Percentiles rank a stretch among this genome's conserved stretches.
Evolutionary conservation across 2,113 vertebrate species (phyloP).

Genomic region (Pollimyrus isidori): DNA sequence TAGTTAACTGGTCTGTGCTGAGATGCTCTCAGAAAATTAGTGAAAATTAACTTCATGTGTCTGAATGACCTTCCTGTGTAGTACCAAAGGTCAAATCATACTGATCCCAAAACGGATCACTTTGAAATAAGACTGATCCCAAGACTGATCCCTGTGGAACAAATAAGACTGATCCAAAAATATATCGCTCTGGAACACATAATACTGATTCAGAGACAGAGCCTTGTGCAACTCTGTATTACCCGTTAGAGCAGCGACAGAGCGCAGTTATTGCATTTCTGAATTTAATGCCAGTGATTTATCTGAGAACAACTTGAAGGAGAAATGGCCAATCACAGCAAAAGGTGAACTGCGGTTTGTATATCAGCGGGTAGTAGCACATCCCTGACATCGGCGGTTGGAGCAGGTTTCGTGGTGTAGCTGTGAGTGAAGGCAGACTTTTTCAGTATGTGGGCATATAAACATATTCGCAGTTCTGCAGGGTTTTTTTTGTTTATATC

Average conservation of each 20-base stretch:
- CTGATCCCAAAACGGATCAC: neutral
- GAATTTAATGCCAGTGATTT: neutral
- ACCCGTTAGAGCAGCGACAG: neutral
- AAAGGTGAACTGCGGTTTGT: neutral
- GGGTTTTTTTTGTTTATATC: neutral
- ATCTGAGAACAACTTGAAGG: neutral
- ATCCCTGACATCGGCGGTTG: neutral
- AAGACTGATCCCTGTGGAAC: neutral
- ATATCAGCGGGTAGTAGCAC: neutral
- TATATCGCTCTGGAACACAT: neutral
- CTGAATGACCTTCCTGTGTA: neutral
- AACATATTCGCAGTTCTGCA: neutral
- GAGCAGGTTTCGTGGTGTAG: neutral
- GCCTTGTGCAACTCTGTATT: neutral
- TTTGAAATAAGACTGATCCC: neutral
- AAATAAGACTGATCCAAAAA: neutral
- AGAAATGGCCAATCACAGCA: neutral
- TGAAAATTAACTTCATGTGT: neutral
- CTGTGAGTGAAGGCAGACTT: neutral
- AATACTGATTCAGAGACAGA: neutral
- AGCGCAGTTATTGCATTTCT: neutral
- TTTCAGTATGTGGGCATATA: neutral
- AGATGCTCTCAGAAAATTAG: neutral
- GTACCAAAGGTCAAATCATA: neutral
- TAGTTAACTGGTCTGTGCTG: neutral